phyloP scores from a whole-genome alignment of 2,797 vertebrate genomes.

The Todus mexicanus region DNA sequence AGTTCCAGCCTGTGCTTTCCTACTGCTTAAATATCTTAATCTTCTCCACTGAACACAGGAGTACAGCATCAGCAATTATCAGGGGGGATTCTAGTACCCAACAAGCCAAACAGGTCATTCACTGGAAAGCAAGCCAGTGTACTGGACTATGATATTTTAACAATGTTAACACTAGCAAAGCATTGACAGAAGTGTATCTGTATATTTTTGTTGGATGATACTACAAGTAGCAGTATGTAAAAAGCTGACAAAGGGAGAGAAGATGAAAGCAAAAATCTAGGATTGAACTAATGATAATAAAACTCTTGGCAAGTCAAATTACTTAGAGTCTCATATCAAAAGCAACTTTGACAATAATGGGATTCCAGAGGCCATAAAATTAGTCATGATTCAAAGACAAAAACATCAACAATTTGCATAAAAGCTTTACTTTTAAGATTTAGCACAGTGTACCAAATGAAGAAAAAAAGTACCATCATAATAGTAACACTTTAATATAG shows the following conservation, averaged over 20 bases:
- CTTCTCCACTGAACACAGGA: not conserved
- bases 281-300: constrained; percentile 17
- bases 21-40: not conserved
- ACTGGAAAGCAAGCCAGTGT: not conserved
- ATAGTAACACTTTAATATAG: constrained; percentile 69
- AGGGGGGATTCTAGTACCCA: not conserved
- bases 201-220: not conserved
- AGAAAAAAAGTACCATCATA: constrained; percentile 50
- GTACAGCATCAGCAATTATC: not conserved
- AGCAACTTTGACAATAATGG: constrained; percentile 55
- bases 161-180: not conserved
- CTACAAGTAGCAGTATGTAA: not conserved
- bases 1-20: not conserved
- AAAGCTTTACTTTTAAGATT: constrained; percentile 72
- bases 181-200: not conserved
- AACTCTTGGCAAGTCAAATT: constrained; percentile 38
- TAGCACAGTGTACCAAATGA: constrained; percentile 64
- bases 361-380: constrained; percentile 62
- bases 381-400: constrained; percentile 53
- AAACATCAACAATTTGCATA: constrained; percentile 71
- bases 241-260: constrained; percentile 28
- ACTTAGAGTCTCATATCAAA: constrained; percentile 23
- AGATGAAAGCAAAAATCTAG: constrained; percentile 28
- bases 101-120: not conserved
- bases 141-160: not conserved